These are phyloP conservation scores for Tilapia sparmanii DNA, from an alignment of 2,113 vertebrate genomes.

Conservation along the genomic window DNA sequence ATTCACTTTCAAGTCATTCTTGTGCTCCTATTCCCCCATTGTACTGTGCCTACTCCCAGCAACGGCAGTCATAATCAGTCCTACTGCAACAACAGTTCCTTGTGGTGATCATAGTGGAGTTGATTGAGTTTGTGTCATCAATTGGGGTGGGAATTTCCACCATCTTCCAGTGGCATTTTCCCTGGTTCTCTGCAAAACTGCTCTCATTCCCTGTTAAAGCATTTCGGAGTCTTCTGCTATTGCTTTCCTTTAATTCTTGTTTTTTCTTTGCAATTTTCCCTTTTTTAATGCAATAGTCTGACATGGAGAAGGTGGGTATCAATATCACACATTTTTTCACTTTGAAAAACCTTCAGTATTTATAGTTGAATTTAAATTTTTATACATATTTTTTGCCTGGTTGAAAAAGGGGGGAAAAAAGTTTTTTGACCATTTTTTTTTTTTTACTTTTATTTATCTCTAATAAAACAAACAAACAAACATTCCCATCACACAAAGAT, in stretches of 20 bases:
- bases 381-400: not conserved
- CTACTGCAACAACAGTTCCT: not conserved
- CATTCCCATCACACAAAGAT: slow-evolving; percentile 43
- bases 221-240: not conserved
- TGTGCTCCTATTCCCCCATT: not conserved
- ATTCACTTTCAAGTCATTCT: not conserved
- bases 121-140: not conserved
- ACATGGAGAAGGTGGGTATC: slow-evolving; percentile 46
- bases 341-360: not conserved
- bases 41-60: not conserved
- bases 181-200: not conserved
- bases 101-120: not conserved
- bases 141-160: not conserved
- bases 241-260: not conserved
- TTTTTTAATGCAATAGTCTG: slow-evolving; percentile 48
- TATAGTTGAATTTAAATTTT: not conserved
- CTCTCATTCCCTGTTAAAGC: not conserved
- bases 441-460: not conserved
- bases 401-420: not conserved
- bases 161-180: not conserved
- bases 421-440: not conserved
- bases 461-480: not conserved
- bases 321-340: not conserved
- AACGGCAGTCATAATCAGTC: not conserved
- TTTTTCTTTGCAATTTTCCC: not conserved